Conservation (phyloP, 2,888 invertebrate genomes). For the Coleophora flavipennella region DNA sequence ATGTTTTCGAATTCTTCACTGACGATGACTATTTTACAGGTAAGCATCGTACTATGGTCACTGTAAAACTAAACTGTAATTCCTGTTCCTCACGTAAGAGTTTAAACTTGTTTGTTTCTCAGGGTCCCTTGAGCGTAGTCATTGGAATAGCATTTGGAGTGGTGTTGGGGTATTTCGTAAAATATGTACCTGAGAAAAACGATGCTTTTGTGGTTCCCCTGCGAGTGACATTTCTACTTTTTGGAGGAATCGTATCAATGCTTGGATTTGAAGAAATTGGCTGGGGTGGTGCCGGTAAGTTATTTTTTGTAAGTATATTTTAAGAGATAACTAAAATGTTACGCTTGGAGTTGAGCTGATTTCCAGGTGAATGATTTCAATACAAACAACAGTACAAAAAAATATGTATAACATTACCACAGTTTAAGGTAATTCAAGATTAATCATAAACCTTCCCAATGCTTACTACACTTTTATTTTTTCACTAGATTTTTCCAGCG, state of each 20-base stretch:
- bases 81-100: background rate
- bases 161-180: constrained; percentile 79
- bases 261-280: constrained; percentile 84
- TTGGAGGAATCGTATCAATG: constrained; percentile 82
- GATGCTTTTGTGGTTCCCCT: constrained; percentile 81
- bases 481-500: no score
- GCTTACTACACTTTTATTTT: no score
- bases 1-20: constrained; percentile 80
- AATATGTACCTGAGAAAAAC: constrained; percentile 82
- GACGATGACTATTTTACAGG: constrained; percentile 45
- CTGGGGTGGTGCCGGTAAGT: constrained; percentile 54
- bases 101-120: constrained; percentile 11
- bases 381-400: no score
- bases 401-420: no score
- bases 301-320: background rate
- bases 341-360: no score
- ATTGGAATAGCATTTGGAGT: constrained; percentile 83
- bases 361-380: no score
- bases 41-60: no score
- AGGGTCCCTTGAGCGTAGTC: constrained; percentile 79
- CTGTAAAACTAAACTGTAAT: no score
- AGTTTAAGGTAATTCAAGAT: no score
- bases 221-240: constrained; percentile 79
- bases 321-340: no score
- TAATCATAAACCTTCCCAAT: no score